Evolutionary conservation across 2,888 invertebrate species (phyloP), one percentile per base, ranked within the genome.

Genomic region (Tachina grossa): DNA sequence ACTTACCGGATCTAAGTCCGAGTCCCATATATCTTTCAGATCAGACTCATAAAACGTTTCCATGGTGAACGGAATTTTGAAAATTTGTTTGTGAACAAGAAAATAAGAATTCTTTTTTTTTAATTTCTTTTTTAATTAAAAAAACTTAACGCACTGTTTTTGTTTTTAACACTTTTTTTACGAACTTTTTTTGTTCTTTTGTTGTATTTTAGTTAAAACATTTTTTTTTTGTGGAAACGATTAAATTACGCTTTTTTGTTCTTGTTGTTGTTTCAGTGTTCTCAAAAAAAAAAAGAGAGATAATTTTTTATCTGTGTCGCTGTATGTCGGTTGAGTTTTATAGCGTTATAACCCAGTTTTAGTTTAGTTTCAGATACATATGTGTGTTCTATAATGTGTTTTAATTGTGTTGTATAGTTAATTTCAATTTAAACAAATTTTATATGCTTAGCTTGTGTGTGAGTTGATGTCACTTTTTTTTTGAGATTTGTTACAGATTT

Each of bases 1-100:
- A 94, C 96, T 96, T 93, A 96, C 96, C 95, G 96, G 95, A 94
- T 96, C 96, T 92, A 96, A 94, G 93, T 96, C 96, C 89, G 96
- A 95, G 92, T 96, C 96, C 96, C 96, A 96, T 90, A 96, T 94
- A 93, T 96, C 96, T 94, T 95, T 95, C 91, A 96, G 94, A 93
- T 95, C 95, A 89, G 95, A 95, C 93, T 96, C 96, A 93, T 95
- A 96, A 93, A 96, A 96, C 89, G 94, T 94, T 93, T 95, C 95
- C 95, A 95, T 95, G 91, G 93, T 93, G 86, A 84, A 79, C 11
- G 77, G 77, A 85, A 57, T 76, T 79, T 63, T 77, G 71, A 47
- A 57, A 61, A 19, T 47, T 47, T 57, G 39, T 47, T 59, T n/a
- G 31, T 31, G 0, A 39, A 10, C 2, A 51, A 74, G 19, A 41